Conservation (phyloP, 2,797 vertebrate genomes). For the Propithecus perrieri region DNA sequence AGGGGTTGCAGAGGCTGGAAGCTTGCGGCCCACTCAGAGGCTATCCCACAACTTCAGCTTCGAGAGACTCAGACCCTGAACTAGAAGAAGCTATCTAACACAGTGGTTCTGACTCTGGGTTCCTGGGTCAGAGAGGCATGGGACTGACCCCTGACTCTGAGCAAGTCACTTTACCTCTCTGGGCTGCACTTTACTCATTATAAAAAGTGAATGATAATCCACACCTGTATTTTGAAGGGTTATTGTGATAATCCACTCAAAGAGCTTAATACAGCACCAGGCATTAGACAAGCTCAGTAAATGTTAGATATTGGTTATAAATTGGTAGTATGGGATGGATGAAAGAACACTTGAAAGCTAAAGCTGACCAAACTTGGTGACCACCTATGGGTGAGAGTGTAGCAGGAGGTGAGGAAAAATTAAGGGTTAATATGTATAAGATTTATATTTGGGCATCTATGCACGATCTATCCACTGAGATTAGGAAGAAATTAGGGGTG, state of each 20-base stretch:
- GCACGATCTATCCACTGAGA: background rate
- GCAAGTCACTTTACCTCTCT: background rate
- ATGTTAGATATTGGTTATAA: rapidly evolving
- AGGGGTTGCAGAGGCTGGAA: background rate
- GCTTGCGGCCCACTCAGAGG: rapidly evolving
- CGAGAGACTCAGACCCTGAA: no score
- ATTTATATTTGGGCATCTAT: rapidly evolving
- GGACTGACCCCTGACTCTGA: background rate
- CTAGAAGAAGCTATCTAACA: background rate
- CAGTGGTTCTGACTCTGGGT: background rate
- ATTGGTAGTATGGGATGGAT: rapidly evolving
- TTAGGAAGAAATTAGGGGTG: background rate
- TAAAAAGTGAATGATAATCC: background rate
- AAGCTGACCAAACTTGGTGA: background rate
- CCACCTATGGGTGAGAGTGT: background rate
- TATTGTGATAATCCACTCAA: background rate
- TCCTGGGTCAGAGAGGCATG: rapidly evolving
- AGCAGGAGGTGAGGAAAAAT: background rate
- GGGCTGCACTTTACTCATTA: background rate
- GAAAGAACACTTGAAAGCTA: background rate
- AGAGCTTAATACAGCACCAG: background rate
- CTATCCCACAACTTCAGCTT: rapidly evolving
- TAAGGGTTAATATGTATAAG: background rate
- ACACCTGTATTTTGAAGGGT: background rate
- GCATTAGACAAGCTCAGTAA: background rate